A percentile compares a stretch with the other conserved stretches of the same genome.
Conservation (phyloP, 2,113 vertebrate genomes). For the Bungarus multicinctus region DNA sequence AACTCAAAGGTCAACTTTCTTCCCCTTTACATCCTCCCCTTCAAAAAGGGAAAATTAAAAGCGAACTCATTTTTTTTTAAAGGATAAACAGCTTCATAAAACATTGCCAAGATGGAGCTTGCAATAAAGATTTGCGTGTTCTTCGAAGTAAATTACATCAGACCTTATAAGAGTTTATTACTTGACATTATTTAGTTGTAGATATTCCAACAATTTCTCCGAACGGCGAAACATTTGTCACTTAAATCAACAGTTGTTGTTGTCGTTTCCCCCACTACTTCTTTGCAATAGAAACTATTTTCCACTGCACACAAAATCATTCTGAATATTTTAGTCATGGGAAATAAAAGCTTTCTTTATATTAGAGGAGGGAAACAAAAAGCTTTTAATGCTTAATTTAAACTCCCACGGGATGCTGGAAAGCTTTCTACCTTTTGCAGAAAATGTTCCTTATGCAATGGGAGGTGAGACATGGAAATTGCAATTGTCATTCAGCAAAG, state of each 20-base stretch:
- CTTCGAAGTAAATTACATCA: not conserved
- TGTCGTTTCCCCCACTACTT: fast-evolving
- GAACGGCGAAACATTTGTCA: not conserved
- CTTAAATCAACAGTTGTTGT: not conserved
- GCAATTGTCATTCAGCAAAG: not conserved
- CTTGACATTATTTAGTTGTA: not conserved
- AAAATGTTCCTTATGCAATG: not conserved
- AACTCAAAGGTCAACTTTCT: not conserved
- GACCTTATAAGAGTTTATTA: not conserved
- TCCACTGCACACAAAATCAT: not conserved
- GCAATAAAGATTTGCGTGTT: not conserved
- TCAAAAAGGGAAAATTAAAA: not conserved
- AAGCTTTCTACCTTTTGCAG: not conserved
- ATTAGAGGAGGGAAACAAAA: not conserved
- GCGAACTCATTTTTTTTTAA: not conserved
- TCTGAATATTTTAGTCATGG: not conserved
- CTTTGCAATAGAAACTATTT: not conserved
- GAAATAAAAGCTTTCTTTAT: not conserved
- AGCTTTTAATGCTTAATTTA: not conserved
- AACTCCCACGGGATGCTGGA: not conserved
- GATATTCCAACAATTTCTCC: not conserved
- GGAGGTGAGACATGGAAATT: not conserved
- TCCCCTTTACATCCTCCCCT: not conserved
- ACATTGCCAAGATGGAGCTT: not conserved
- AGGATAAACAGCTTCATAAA: not conserved